Conservation (phyloP, 2,888 invertebrate species). For the Andrena minutula region DNA sequence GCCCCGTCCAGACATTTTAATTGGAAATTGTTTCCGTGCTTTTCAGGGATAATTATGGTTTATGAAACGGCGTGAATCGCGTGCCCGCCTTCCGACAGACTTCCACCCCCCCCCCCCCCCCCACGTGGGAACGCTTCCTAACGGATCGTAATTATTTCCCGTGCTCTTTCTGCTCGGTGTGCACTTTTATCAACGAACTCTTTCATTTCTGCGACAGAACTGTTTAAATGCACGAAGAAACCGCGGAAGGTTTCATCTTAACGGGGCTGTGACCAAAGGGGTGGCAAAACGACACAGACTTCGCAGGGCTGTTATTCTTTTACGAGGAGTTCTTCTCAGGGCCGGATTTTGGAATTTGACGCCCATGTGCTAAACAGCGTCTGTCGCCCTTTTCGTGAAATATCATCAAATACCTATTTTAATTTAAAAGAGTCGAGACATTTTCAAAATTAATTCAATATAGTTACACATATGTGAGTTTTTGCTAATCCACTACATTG, state of each 20-base stretch:
- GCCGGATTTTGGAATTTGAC: no score
- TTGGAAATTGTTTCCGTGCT: conserved; percentile 55
- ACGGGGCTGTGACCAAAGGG: background rate
- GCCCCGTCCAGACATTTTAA: conserved; percentile 49
- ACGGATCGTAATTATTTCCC: conserved; percentile 32
- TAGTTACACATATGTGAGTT: no score
- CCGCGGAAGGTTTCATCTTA: no score
- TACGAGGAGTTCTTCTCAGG: no score
- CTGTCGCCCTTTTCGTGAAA: no score
- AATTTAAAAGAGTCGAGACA: no score
- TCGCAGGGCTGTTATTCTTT: background rate
- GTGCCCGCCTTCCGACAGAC: conserved; percentile 24
- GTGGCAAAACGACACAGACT: conserved; percentile 5
- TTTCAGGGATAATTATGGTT: conserved; percentile 47
- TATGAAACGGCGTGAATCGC: conserved; percentile 44
- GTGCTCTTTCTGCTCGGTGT: background rate
- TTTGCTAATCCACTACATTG: no score
- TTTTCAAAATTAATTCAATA: no score
- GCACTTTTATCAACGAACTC: background rate
- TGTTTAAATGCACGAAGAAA: background rate
- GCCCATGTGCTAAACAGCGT: no score
- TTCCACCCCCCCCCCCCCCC: conserved; percentile 4
- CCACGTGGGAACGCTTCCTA: conserved; percentile 8
- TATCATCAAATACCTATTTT: no score
- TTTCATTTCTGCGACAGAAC: background rate